These are phyloP conservation scores for Ovis aries DNA, from an alignment of 2,113 vertebrate species.

Conservation along the genomic window DNA sequence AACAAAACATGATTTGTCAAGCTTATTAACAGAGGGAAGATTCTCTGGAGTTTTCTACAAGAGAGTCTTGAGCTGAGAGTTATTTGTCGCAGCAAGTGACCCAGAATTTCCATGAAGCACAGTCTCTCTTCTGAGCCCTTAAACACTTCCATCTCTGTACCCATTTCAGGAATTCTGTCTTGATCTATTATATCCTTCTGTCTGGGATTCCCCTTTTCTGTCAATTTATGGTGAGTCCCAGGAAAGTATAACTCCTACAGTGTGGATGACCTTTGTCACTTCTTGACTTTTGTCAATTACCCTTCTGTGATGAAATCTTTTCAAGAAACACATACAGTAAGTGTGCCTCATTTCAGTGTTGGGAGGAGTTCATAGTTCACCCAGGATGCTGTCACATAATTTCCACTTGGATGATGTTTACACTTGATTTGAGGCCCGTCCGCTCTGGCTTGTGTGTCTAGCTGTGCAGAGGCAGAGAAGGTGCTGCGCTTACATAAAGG, in stretches of 20 bases:
- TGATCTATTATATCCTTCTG: slow-evolving; percentile 10
- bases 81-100: slow-evolving; percentile 17
- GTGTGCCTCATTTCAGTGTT: background rate
- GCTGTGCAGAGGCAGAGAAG: background rate
- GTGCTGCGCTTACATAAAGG: background rate
- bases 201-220: background rate
- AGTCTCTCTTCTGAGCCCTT: background rate
- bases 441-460: background rate
- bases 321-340: background rate
- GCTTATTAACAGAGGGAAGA: slow-evolving; percentile 18
- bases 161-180: background rate
- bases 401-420: background rate
- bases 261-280: background rate
- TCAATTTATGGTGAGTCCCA: background rate
- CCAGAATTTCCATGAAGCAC: background rate
- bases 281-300: slow-evolving; percentile 22
- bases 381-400: background rate
- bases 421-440: background rate
- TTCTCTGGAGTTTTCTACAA: background rate
- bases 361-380: slow-evolving; percentile 10
- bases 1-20: slow-evolving; percentile 26
- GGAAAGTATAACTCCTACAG: background rate
- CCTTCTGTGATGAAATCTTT: slow-evolving; percentile 16
- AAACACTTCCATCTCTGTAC: background rate
- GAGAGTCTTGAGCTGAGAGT: background rate